A percentile compares a stretch with the other conserved stretches of the same genome.
Conservation (phyloP, 2,797 vertebrate genomes). For the Neostethus bicornis region DNA sequence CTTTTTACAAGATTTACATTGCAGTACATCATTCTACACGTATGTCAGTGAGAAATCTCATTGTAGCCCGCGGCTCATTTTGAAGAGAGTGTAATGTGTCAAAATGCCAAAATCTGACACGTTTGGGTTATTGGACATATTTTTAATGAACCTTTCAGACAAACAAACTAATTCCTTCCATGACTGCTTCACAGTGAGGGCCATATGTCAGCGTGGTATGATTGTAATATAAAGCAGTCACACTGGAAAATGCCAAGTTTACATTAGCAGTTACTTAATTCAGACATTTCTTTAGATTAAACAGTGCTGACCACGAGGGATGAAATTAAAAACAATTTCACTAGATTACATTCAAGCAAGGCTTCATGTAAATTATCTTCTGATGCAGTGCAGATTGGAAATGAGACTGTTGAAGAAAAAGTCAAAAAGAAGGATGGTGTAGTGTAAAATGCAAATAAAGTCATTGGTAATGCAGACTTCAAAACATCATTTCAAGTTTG, state of each 20-base stretch:
- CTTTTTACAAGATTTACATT: neutral
- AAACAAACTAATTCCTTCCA: neutral
- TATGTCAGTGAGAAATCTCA: neutral
- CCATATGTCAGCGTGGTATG: no score
- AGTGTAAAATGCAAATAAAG: neutral
- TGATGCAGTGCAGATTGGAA: neutral
- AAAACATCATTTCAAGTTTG: neutral
- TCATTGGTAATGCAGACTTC: neutral
- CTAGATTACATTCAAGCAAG: no score
- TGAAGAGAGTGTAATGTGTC: neutral
- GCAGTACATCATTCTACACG: neutral
- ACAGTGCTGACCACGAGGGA: no score
- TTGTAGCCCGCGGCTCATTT: neutral
- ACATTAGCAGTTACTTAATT: no score
- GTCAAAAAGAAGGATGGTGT: neutral
- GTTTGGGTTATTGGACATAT: constrained; percentile 1
- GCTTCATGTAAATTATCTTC: neutral
- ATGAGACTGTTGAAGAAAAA: neutral
- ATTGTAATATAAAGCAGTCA: no score
- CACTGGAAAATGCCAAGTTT: no score
- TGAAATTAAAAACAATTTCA: no score
- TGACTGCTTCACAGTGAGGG: no score
- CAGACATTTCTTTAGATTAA: no score
- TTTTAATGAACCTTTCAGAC: neutral
- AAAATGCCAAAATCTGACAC: neutral